Evolutionary conservation across 2,797 vertebrate genomes (phyloP).

Genomic region (Remorina albescens): DNA sequence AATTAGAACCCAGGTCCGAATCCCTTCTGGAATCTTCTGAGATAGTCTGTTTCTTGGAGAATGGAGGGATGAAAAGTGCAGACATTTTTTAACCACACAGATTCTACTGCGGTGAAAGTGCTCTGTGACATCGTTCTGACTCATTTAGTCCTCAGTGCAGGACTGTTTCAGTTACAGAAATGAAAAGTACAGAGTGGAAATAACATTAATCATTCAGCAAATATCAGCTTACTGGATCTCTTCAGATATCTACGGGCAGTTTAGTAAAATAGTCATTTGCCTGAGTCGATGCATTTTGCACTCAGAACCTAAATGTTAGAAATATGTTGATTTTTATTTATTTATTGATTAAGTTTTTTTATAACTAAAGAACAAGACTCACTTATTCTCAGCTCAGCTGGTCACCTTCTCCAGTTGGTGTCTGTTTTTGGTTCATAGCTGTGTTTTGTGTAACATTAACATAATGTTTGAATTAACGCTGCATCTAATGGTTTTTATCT

Average conservation of each 20-base stretch:
- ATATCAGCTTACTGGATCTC: no score
- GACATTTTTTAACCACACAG: no score
- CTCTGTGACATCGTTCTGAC: no score
- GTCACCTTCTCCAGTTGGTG: neutral
- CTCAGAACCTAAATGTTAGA: neutral
- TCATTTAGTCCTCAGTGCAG: neutral
- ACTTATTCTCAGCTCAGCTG: neutral
- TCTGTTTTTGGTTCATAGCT: neutral
- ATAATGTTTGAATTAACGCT: neutral
- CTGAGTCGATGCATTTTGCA: neutral
- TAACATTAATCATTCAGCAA: no score
- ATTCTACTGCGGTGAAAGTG: no score
- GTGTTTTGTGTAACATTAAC: constrained; percentile 2
- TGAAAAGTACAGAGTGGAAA: no score
- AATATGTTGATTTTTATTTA: neutral
- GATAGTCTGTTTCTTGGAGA: neutral
- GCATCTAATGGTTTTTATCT: neutral
- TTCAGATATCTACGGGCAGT: neutral
- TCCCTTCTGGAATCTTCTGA: no score
- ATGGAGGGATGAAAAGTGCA: no score
- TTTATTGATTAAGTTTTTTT: no score
- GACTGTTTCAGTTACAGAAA: no score
- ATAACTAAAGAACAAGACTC: neutral
- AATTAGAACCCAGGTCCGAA: neutral
- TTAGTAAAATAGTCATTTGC: neutral